phyloP scores from a whole-genome alignment of 2,888 invertebrate species.

The Dicranocentrus wangi region DNA sequence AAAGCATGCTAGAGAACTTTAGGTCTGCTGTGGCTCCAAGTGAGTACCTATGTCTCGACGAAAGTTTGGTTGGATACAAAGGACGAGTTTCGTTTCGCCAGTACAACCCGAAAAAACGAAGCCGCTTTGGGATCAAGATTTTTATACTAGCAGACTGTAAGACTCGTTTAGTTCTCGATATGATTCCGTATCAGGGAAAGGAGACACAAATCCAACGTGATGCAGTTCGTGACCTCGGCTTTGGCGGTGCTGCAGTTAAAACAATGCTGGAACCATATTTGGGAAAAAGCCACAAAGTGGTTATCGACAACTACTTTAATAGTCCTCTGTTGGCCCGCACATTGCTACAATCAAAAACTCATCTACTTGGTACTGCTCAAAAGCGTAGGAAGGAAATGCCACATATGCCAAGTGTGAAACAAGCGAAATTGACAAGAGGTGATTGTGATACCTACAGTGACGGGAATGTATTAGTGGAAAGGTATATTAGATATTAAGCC shows the following conservation, averaged over 20 bases:
- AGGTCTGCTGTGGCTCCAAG: background rate
- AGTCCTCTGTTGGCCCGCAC: background rate
- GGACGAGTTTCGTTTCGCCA: conserved; percentile 28
- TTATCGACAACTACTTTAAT: conserved; percentile 32
- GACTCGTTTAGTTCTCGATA: conserved; percentile 1
- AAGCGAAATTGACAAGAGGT: too few relatives aligned
- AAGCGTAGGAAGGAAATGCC: conserved; percentile 33
- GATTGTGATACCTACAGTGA: too few relatives aligned
- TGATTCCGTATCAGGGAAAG: conserved; percentile 35
- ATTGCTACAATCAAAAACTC: background rate
- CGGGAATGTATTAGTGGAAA: too few relatives aligned
- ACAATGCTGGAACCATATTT: conserved; percentile 17
- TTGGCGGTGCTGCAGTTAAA: conserved; percentile 38
- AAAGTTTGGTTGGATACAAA: conserved; percentile 26
- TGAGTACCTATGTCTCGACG: conserved; percentile 17
- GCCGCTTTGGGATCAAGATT: conserved; percentile 34
- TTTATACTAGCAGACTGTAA: conserved; percentile 21
- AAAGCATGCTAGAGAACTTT: background rate
- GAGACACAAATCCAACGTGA: background rate
- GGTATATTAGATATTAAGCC: too few relatives aligned
- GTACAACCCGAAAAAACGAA: conserved; percentile 30
- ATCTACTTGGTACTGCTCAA: conserved; percentile 24
- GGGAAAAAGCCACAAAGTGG: background rate
- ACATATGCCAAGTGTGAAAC: too few relatives aligned
- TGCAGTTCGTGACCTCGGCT: background rate